Base-by-base conservation (phyloP, 2,888 invertebrate genomes). In the Cryptus viduatorius region DNA sequence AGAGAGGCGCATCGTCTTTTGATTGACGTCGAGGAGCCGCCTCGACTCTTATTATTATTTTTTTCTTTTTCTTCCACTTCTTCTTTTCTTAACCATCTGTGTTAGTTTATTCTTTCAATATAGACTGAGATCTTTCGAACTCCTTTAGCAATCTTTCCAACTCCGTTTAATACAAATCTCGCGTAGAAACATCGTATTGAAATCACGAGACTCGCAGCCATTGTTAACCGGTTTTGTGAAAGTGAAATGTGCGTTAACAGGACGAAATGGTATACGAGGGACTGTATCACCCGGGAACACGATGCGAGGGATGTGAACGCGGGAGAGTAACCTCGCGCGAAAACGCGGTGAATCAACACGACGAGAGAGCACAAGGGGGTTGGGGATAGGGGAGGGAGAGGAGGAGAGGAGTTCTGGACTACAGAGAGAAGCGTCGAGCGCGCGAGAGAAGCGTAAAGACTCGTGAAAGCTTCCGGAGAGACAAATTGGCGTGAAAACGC, bases 401-500 rank as follows among this genome's bases (percentile, higher is more conserved):
- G 5, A 53, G 48, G 64, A 72, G 48, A n/a, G 80, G 56, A 37
- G 56, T n/a, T 61, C 46, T 65, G 42, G 76, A 59, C 31, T 16
- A 29, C 53, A 76, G 72, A 76, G 59, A 84, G 85, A 64, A 50
- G n/a, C 24, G 59, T 10, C 19, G 79, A 48, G 82, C 61, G 86
- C 82, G 78, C 83, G 88, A 89, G 90, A 89, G 90, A 87, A 88
- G 92, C 91, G 93, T 93, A 92, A 93, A 93, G 93, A 93, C 93
- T 92, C 91, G 93, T 93, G 92, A 93, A 93, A 93, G 93, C 93
- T 93, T 93, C 93, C 93, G 93, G 93, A 89, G 91, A 89, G 92
- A 92, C 91, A 93, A 93, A 93, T 93, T 93, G 93, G 92, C 92
- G 93, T 93, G 93, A 93, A 93, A 93, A 93, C 92, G 93, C 92